Conservation (phyloP, 2,888 invertebrate species). For the Ornithoptera alexandrae region DNA sequence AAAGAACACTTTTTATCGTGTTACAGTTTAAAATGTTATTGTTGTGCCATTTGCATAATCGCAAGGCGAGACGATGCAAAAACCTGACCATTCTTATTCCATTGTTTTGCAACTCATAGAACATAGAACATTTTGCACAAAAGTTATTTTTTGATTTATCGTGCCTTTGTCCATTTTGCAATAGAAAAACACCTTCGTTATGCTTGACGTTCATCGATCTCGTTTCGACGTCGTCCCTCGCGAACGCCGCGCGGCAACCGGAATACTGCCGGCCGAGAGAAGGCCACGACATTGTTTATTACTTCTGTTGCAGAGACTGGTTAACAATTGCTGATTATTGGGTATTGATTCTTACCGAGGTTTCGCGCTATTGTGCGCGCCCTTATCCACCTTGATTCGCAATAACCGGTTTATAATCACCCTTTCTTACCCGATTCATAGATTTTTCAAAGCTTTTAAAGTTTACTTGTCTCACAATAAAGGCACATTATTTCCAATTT, state of each 20-base stretch:
- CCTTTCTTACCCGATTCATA: constrained; percentile 52
- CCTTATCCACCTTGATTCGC: constrained; percentile 51
- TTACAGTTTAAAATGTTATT: constrained; percentile 74
- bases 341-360: constrained; percentile 57
- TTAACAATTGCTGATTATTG: constrained; percentile 64
- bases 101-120: constrained; percentile 65
- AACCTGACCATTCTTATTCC: constrained; percentile 65
- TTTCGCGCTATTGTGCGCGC: constrained; percentile 53
- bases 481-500: constrained; percentile 39
- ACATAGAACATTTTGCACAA: constrained; percentile 63
- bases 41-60: constrained; percentile 76
- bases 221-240: constrained; percentile 55
- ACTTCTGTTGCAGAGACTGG: constrained; percentile 61
- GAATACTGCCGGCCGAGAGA: constrained; percentile 53
- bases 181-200: constrained; percentile 55
- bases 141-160: constrained; percentile 74
- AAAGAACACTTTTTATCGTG: constrained; percentile 62
- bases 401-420: constrained; percentile 62
- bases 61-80: constrained; percentile 68
- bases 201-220: constrained; percentile 57
- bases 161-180: constrained; percentile 57
- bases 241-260: constrained; percentile 47
- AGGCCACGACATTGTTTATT: constrained; percentile 67
- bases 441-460: constrained; percentile 45
- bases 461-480: constrained; percentile 43